phyloP scores from a whole-genome alignment of 2,888 invertebrate species.

The Rhingia rostrata region DNA sequence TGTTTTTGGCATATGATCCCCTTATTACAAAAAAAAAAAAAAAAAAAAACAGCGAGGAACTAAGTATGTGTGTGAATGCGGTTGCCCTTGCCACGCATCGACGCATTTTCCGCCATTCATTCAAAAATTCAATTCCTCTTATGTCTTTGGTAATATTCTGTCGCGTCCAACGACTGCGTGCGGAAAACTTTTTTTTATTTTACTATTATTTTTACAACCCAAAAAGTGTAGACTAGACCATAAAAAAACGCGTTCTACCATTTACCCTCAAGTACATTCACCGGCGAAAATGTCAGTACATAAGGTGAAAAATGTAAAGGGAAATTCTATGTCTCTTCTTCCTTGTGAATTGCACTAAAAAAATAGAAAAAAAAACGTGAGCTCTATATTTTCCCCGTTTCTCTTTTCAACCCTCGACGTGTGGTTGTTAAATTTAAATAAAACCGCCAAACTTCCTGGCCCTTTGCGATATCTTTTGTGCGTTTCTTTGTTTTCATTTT shows the following conservation, averaged over 20 bases:
- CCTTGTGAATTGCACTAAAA: conserved; percentile 41
- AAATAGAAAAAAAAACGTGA: conserved; percentile 16
- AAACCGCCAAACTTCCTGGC: conserved; percentile 60
- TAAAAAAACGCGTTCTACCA: conserved; percentile 37
- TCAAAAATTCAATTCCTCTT: conserved; percentile 66
- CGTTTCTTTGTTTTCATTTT: conserved; percentile 14
- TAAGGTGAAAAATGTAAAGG: conserved; percentile 47
- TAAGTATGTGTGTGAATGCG: conserved; percentile 17
- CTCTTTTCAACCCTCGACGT: conserved; percentile 46
- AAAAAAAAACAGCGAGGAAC: conserved; percentile 31
- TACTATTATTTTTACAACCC: conserved; percentile 32
- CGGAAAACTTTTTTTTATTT: conserved; percentile 41
- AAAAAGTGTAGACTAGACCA: conserved; percentile 32
- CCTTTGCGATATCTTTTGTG: conserved; percentile 30
- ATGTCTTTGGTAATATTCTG: conserved; percentile 13
- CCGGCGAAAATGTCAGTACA: conserved; percentile 54
- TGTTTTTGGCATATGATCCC: conserved; percentile 57
- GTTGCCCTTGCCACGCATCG: conserved; percentile 72
- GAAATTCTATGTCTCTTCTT: conserved; percentile 48
- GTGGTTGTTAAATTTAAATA: conserved; percentile 62
- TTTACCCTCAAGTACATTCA: conserved; percentile 50
- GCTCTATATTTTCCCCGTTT: conserved; percentile 27
- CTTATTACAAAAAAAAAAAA: conserved; percentile 38
- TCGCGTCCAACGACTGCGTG: conserved; percentile 52
- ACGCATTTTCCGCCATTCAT: conserved; percentile 74